phyloP scores from a whole-genome alignment of 2,888 invertebrate genomes.

The Drosophila neonasuta region DNA sequence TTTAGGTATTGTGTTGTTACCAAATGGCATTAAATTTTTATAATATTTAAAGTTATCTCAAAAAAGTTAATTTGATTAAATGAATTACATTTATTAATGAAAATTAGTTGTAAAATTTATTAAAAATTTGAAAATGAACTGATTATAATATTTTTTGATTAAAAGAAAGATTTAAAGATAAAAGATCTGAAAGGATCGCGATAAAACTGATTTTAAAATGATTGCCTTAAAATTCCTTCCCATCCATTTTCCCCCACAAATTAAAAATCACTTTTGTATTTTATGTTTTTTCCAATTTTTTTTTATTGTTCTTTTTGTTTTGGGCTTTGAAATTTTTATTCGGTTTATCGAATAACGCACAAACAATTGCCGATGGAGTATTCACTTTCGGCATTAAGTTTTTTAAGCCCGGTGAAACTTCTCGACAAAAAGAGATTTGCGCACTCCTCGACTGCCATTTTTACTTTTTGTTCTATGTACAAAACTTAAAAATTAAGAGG shows the following conservation, averaged over 20 bases:
- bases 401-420: conserved; percentile 57
- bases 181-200: no score
- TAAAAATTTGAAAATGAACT: no score
- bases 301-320: conserved; percentile 67
- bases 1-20: no score
- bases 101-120: no score
- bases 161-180: no score
- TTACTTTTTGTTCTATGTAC: conserved; percentile 47
- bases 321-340: conserved; percentile 68
- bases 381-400: conserved; percentile 53
- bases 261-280: conserved; percentile 30
- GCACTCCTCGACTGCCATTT: conserved; percentile 51
- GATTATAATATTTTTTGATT: no score
- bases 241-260: neutral
- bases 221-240: no score
- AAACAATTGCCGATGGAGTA: conserved; percentile 36
- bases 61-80: no score
- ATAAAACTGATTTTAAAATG: no score
- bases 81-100: no score
- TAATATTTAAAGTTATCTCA: no score
- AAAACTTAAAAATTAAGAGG: conserved; percentile 64
- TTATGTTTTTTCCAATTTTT: conserved; percentile 67
- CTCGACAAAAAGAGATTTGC: conserved; percentile 17
- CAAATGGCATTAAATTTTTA: no score
- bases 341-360: conserved; percentile 43